Evolutionary conservation across 2,113 vertebrate species (phyloP), one percentile per base, ranked within the genome.

Genomic region (Oncorhynchus keta): DNA sequence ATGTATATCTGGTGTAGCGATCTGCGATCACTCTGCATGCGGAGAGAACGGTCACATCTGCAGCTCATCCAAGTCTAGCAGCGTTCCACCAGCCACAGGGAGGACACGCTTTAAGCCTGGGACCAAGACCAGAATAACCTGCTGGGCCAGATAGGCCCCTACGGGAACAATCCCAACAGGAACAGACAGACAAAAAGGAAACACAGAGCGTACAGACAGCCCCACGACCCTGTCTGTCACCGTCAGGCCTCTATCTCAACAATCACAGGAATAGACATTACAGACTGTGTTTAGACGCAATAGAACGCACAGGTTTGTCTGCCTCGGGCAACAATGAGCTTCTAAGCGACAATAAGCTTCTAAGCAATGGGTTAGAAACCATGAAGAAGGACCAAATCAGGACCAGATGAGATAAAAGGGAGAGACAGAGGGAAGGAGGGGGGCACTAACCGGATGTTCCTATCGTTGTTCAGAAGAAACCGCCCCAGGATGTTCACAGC

Each of bases 401-500:
- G 22, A 64, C 62, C 68, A 77, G 57, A 78, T 78, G 64, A 45
- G 9, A 45, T 45, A 45, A 45, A 11, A 11, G 39, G 9, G 3
- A 45, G 39, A 45, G 39, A 45, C 2, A 45, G 39, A 9, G 7
- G 39, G 35, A 39, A 39, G 39, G 35, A 2, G 32, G 32, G 16
- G 39, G 69, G 28, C 78, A 84, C 88, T 88, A 83, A 97, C 96
- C 96, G 93, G 89, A 97, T 96, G 84, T 97, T 97, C 81, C 93
- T 93, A 86, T 97, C 96, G 55, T 91, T 96, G 88, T 95, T 97
- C 75, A 96, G 93, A n/a, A 97, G 94, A 87, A 97, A 97, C 65
- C 95, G 91, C 64, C 96, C 96, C 65, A 97, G 93, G 79, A 97
- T 97, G 88, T 97, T 97, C 71, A 97, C 93, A 14, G 96, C 96